Evolutionary conservation across 2,797 vertebrate species (phyloP).

Genomic region (Micropoecilia bifurca): DNA sequence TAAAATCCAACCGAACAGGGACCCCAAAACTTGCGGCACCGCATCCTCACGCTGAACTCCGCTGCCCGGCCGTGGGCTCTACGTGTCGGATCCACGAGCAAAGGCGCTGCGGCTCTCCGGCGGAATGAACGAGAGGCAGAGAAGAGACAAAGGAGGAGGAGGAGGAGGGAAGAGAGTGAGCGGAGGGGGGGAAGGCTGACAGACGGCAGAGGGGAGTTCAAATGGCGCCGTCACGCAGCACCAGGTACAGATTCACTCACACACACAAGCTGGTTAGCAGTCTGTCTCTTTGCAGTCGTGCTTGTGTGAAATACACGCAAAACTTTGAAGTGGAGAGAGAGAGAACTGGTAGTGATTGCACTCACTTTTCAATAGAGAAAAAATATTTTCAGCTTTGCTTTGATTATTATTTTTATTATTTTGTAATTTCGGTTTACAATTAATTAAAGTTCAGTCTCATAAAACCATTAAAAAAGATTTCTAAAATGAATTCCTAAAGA

Average conservation of each 20-base stretch:
- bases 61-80: conserved; percentile 33
- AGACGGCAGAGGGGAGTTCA: conserved; percentile 39
- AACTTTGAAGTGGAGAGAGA: background rate
- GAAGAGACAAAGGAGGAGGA: conserved; percentile 19
- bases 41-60: conserved; percentile 63
- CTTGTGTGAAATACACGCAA: background rate
- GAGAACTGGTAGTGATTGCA: background rate
- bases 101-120: conserved; percentile 28
- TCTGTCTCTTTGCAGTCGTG: background rate
- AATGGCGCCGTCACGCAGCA: conserved; percentile 39
- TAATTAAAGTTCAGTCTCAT: background rate
- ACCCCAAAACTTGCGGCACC: conserved; percentile 70
- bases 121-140: conserved; percentile 42
- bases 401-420: background rate
- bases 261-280: background rate
- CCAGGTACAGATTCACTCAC: background rate
- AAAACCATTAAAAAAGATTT: background rate
- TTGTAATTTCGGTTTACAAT: background rate
- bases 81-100: conserved; percentile 24
- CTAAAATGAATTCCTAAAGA: background rate
- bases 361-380: background rate
- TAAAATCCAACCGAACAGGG: conserved; percentile 67
- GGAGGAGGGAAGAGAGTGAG: background rate
- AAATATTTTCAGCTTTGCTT: too few relatives aligned
- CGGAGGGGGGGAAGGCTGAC: background rate